Conservation (phyloP, 2,113 vertebrate genomes). For the Cathartes aura region DNA sequence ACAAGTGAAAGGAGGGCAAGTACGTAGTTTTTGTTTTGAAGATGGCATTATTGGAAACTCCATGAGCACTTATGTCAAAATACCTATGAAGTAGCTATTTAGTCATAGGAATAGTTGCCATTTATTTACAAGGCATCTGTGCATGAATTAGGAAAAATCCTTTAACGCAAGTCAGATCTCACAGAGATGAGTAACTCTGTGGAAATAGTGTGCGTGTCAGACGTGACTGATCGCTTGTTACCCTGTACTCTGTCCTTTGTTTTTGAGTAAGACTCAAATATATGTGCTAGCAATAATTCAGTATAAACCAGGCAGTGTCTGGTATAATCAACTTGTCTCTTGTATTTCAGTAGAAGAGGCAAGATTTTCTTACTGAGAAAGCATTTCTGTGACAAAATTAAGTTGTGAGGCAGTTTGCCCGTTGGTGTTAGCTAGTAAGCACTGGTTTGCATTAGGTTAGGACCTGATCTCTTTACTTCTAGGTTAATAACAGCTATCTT, state of each 20-base stretch:
- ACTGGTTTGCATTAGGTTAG: not conserved
- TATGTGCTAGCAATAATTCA: not conserved
- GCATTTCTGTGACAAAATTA: not conserved
- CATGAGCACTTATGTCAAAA: not conserved
- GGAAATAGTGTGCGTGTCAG: slow-evolving; percentile 40
- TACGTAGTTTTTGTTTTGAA: slow-evolving; percentile 45
- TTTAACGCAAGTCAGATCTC: not conserved
- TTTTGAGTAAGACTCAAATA: not conserved
- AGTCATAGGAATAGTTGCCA: slow-evolving; percentile 22
- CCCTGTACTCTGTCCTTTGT: not conserved
- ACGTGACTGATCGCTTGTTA: not conserved
- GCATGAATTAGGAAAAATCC: slow-evolving; percentile 12
- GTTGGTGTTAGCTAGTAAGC: not conserved
- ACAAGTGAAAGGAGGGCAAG: slow-evolving; percentile 54
- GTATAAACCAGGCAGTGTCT: not conserved
- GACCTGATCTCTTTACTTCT: not conserved
- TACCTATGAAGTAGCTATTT: not conserved
- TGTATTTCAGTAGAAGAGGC: not conserved
- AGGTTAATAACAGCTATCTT: not conserved
- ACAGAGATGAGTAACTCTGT: slow-evolving; percentile 51
- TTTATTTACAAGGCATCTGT: slow-evolving; percentile 26
- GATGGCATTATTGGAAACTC: slow-evolving; percentile 58
- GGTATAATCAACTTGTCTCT: not conserved
- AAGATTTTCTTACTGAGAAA: not conserved
- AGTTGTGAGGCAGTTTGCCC: not conserved